Percentiles rank a stretch among this genome's conserved stretches.
Evolutionary conservation across 53 echinoderm and acorn worm species (phyloP).

Genomic region (Patiria pectinifera): DNA sequence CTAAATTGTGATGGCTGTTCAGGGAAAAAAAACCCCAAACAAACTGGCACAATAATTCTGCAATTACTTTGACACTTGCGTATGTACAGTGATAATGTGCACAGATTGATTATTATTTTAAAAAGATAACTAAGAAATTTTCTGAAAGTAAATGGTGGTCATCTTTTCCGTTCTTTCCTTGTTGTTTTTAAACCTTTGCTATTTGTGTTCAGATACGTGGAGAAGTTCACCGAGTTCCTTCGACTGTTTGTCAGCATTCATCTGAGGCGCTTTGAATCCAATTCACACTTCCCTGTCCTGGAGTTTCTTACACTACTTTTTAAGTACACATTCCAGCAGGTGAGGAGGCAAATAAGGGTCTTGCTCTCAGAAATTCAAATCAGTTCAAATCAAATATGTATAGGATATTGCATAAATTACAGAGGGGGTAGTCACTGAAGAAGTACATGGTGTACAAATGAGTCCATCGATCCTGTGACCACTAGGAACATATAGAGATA

Average conservation of each 20-base stretch:
- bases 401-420: no score
- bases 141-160: not conserved
- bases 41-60: no score
- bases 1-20: no score
- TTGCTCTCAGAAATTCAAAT: not conserved
- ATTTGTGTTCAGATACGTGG: slow-evolving; percentile 79
- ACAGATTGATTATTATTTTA: no score
- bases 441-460: no score
- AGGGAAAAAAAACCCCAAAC: no score
- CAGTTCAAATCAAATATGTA: not conserved
- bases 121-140: no score
- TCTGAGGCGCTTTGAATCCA: slow-evolving; percentile 90
- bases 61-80: no score
- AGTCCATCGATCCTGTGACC: no score
- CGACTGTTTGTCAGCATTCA: slow-evolving; percentile 94
- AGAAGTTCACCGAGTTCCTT: slow-evolving; percentile 98
- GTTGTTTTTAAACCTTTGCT: not conserved
- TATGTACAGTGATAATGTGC: no score
- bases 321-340: slow-evolving; percentile 99
- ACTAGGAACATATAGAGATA: no score
- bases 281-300: slow-evolving; percentile 91
- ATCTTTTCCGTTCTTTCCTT: not conserved
- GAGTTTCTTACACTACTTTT: slow-evolving; percentile 92
- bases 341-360: not conserved
- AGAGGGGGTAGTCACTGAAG: no score